phyloP scores from a whole-genome alignment of 2,113 vertebrate species.

The Poeciliopsis turrubarensis region DNA sequence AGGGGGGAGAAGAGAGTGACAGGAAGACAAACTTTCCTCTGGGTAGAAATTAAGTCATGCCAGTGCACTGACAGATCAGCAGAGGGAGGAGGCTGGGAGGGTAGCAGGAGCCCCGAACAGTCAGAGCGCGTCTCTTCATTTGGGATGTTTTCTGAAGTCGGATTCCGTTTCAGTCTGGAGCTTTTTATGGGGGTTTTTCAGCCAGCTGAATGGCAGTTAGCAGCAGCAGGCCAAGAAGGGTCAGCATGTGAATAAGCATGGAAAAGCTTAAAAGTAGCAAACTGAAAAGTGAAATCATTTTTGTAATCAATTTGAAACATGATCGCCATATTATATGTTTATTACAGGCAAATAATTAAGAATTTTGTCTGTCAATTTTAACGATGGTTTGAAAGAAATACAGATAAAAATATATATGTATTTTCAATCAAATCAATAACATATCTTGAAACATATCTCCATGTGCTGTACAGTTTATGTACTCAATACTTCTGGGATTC shows the following conservation, averaged over 20 bases:
- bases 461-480: not conserved
- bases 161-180: not conserved
- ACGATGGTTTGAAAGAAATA: too few species aligned
- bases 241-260: not conserved
- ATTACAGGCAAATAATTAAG: too few species aligned
- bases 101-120: slow-evolving; percentile 3
- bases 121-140: not conserved
- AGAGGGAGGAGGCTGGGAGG: not conserved
- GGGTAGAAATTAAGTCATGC: slow-evolving; percentile 8
- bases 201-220: not conserved
- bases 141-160: too few species aligned
- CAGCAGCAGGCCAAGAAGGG: not conserved
- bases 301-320: too few species aligned
- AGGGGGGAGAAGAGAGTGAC: not conserved
- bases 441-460: not conserved
- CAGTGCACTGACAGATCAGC: not conserved
- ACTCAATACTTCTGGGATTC: not conserved
- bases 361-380: too few species aligned
- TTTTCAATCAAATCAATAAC: too few species aligned
- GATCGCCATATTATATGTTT: too few species aligned
- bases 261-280: too few species aligned
- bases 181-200: not conserved
- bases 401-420: too few species aligned
- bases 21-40: slow-evolving; percentile 10
- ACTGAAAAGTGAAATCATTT: too few species aligned